These are phyloP conservation scores for Naso thynnoides DNA, from an alignment of 2,797 vertebrate genomes.

Conservation along the genomic window DNA sequence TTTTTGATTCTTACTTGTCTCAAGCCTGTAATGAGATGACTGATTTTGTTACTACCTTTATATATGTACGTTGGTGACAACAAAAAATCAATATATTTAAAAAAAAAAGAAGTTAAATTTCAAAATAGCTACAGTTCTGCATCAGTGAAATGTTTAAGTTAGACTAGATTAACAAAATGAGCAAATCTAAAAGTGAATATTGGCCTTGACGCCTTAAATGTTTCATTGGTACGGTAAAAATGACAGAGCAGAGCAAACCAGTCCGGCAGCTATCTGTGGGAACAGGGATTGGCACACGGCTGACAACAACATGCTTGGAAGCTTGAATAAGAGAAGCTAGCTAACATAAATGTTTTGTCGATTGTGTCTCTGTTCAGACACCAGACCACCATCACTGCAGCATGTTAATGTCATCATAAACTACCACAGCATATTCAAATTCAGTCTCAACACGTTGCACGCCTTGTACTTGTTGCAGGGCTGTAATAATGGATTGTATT, in stretches of 20 bases:
- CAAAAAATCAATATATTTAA: too few relatives aligned
- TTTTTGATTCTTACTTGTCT: too few relatives aligned
- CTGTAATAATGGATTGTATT: not conserved
- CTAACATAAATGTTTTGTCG: not conserved
- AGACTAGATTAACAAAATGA: not conserved
- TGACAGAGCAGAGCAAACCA: conserved; percentile 48
- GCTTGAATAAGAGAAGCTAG: not conserved
- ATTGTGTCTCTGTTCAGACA: not conserved
- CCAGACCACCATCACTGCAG: not conserved
- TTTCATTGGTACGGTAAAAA: conserved; percentile 5
- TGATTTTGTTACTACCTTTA: too few relatives aligned
- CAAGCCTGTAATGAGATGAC: too few relatives aligned
- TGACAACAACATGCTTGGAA: not conserved
- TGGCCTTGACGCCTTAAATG: not conserved
- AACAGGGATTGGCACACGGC: conserved; percentile 17
- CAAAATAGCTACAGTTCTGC: not conserved
- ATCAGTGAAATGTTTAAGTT: not conserved
- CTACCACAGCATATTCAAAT: not conserved
- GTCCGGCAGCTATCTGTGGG: conserved; percentile 20
- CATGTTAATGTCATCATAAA: not conserved
- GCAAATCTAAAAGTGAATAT: not conserved
- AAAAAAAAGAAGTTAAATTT: too few relatives aligned
- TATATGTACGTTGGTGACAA: too few relatives aligned
- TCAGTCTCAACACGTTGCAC: not conserved
- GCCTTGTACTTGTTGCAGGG: not conserved